Percentiles rank a stretch among this genome's conserved stretches.
Evolutionary conservation across 2,113 vertebrate species (phyloP).

Genomic region (Sarotherodon lohbergeri): DNA sequence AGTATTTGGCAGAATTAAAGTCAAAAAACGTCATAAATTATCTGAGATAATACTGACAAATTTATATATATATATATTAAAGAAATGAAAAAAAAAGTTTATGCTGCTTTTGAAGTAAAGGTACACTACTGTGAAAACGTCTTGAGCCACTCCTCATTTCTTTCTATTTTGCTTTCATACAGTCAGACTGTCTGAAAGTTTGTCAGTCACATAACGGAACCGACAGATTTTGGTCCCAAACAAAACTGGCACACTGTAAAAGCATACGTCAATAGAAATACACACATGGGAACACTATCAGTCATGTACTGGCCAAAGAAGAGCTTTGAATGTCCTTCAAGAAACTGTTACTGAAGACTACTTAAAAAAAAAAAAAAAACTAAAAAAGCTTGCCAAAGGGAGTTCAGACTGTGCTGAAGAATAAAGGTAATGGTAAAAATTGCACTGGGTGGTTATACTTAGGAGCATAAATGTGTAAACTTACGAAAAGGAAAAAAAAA

Average conservation of each 20-base stretch:
- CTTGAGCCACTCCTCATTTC: not conserved
- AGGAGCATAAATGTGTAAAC: too few species aligned
- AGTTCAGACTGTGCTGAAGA: not conserved
- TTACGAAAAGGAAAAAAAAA: too few species aligned
- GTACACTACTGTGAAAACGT: not conserved
- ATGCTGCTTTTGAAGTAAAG: not conserved
- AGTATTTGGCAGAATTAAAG: not conserved
- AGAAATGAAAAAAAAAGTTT: not conserved
- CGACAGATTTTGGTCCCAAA: not conserved
- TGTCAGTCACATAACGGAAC: not conserved
- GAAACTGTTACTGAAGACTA: not conserved
- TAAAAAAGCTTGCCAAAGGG: not conserved
- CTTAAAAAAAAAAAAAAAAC: not conserved
- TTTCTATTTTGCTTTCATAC: not conserved
- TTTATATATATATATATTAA: not conserved
- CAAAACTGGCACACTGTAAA: not conserved
- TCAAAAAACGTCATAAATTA: not conserved
- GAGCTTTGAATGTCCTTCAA: not conserved
- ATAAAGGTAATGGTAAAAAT: not conserved
- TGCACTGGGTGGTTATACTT: not conserved
- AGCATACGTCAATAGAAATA: not conserved
- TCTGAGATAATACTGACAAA: not conserved
- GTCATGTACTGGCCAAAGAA: not conserved
- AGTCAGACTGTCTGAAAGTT: not conserved
- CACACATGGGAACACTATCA: not conserved